Conservation (phyloP, 2,113 vertebrate species). For the Mustela lutreola region DNA sequence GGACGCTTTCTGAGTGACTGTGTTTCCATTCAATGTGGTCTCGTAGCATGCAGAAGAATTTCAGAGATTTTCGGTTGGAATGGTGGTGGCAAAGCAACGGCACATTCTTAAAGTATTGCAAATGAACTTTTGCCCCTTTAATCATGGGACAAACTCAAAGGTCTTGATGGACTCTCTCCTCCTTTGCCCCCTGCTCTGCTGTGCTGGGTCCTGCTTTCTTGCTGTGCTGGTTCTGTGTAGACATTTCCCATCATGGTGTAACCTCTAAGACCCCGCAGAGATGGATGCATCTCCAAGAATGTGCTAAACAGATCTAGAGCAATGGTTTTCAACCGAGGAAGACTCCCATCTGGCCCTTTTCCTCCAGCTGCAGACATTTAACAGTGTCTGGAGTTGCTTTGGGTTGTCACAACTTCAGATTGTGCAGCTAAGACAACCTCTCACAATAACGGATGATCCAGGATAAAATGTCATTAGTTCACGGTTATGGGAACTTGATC, state of each 20-base stretch:
- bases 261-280: background rate
- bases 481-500: too few relatives aligned
- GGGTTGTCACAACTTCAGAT: too few relatives aligned
- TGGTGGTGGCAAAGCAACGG: background rate
- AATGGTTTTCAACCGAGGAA: background rate
- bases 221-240: background rate
- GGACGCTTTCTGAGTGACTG: background rate
- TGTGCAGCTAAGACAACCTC: background rate
- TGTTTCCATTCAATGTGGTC: background rate
- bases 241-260: background rate
- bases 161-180: background rate
- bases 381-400: background rate
- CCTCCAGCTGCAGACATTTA: background rate
- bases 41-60: background rate
- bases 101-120: background rate
- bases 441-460: background rate
- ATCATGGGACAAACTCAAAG: background rate
- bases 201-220: background rate
- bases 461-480: background rate
- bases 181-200: background rate
- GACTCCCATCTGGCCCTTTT: background rate
- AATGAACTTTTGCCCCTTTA: conserved; percentile 56
- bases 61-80: background rate
- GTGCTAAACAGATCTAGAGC: background rate
- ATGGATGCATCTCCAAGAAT: background rate